Evolutionary conservation across 2,888 invertebrate genomes (phyloP).

Genomic region (Drosophila yooni): DNA sequence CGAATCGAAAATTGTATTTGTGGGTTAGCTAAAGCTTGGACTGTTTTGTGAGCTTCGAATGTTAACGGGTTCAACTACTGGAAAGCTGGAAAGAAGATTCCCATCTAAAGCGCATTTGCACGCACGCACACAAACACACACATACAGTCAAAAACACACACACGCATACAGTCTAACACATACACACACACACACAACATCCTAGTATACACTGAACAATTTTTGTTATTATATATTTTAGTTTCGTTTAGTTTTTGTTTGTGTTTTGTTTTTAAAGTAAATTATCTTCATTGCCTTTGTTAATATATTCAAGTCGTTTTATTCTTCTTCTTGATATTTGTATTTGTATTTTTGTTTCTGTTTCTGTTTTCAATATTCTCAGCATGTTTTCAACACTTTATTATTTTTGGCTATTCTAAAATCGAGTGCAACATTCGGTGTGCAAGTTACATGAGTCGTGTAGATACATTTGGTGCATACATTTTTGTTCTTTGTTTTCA

Average conservation of each 20-base stretch:
- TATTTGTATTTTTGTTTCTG: slow-evolving; percentile 5
- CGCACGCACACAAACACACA: slow-evolving; percentile 3
- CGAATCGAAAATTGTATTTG: slow-evolving; percentile 52
- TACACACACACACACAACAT: slow-evolving; percentile 26
- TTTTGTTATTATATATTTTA: slow-evolving; percentile 14
- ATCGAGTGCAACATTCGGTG: slow-evolving; percentile 42
- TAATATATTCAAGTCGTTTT: slow-evolving; percentile 44
- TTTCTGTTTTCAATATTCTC: slow-evolving; percentile 34
- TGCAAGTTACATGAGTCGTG: slow-evolving; percentile 19
- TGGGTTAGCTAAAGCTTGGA: slow-evolving; percentile 57
- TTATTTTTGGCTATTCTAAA: slow-evolving; percentile 26
- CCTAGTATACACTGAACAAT: slow-evolving; percentile 55
- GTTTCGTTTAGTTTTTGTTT: slow-evolving; percentile 39
- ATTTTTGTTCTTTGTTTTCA: slow-evolving; percentile 1
- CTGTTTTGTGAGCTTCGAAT: slow-evolving; percentile 46
- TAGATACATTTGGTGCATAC: slow-evolving; percentile 43
- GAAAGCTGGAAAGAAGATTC: slow-evolving; percentile 37
- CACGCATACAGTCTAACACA: slow-evolving; percentile 1
- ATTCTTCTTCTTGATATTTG: slow-evolving; percentile 8
- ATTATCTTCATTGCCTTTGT: slow-evolving; percentile 72
- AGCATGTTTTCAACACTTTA: slow-evolving; percentile 30
- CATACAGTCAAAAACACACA: slow-evolving; percentile 33
- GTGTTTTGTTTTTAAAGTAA: slow-evolving; percentile 58
- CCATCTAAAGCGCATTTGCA: slow-evolving; percentile 31
- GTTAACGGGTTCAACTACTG: slow-evolving; percentile 50